Evolutionary conservation across 2,888 invertebrate genomes (phyloP), one percentile per base, ranked within the genome.

Genomic region (Drepana falcataria): DNA sequence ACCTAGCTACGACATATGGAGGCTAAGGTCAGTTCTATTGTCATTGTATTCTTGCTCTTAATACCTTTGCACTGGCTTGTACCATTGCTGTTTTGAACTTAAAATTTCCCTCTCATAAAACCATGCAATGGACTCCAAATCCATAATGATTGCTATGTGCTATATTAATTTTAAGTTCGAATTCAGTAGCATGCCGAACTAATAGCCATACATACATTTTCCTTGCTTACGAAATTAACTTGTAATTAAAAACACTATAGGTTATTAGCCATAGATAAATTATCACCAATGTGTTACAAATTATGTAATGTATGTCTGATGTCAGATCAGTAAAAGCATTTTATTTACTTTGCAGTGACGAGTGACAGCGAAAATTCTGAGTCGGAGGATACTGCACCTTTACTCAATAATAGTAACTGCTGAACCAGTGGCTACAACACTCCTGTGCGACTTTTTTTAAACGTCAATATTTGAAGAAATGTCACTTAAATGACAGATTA

Each of bases 321-420:
- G 48, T 5, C 47, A 33, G 48, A 47, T 47, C 34, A 35, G 21
- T 34, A 47, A 53, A 21, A 40, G 47, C 4, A 9, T 52, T 56
- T 59, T 59, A 48, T 62, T 69, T 73, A 61, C 70, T 66, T 81
- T 79, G 6, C 86, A 88, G 89, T 68, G 71, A 59, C 77, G 71
- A 86, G 81, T 76, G 89, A 87, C 57, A 85, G 85, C 56, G 89
- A 88, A 47, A 73, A 67, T 37, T 85, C 87, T 0, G 89, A 85
- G 3, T 55, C 67, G 0, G 89, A 88, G 57, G 89, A 89, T 54
- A 57, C 70, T 0, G 73, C 75, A 51, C 87, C 88, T 0, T 66
- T 90, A n/a, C 66, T 88, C n/a, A 78, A 79, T 59, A 81, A 80
- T 5, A 3, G 3, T 56, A 80, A 81, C 53, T 69, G 62, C 56